Base-by-base conservation (phyloP, 2,113 vertebrate species). In the Chaetorhynchus papuensis region DNA sequence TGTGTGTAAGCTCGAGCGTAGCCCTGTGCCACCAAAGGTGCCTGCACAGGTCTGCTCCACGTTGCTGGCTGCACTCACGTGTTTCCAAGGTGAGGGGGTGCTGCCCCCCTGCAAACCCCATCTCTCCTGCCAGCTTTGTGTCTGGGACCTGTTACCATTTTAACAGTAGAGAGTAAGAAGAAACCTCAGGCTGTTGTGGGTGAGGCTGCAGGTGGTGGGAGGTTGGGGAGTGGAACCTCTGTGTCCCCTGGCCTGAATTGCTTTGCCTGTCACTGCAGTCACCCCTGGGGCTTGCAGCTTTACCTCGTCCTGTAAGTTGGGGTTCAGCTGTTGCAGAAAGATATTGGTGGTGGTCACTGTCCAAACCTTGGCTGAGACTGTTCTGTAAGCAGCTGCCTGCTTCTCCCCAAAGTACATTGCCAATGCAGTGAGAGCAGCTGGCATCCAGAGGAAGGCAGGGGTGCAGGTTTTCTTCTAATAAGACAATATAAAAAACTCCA, bases 1-100 rank as follows among this genome's bases (percentile, higher is more conserved):
- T 6, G 23, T 24, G 42, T 0, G 0, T 26, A 10, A 70, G 41
- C 31, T 64, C 8, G 2, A 37, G 37, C 5, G 2, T 3, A 56
- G 59, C 42, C 14, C 31, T 30, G 37, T 16, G 71, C 50, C 54
- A 22, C 4, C 52, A 15, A 13, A 53, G 68, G 12, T 7, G 22
- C 18, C 45, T 42, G 52, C 35, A 35, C 39, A 30, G 10, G 4
- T 52, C 66, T 60, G 13, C 18, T 39, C 27, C 2, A 0, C 6
- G 2, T 2, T 41, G 0, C 1, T 33, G 75, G 21, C 61, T 66
- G 16, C 9, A 10, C 37, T 72, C 33, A 22, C 18, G 21, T 47
- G 6, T 39, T 64, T 60, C 16, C 63, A 28, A 30, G 28, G 45
- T 41, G 37, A 6, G 15, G 9, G 7, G 3, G 4, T n/a, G 66